Evolutionary conservation across 2,888 invertebrate species (phyloP), one percentile per base, ranked within the genome.

Genomic region (Neoaliturus tenellus): DNA sequence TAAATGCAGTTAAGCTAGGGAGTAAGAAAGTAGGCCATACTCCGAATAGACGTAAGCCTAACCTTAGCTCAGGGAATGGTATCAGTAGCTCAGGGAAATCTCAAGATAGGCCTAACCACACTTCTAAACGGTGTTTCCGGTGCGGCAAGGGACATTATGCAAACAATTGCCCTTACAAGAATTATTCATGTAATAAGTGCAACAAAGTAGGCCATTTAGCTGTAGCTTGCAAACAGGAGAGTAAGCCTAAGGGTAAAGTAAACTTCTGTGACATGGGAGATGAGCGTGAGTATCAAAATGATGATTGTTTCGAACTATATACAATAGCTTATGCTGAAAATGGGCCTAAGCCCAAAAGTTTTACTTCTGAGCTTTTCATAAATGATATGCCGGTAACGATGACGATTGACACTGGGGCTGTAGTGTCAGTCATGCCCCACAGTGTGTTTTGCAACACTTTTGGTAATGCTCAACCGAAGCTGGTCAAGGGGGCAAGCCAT

Each of bases 391-490:
- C 67, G 5, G 67, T 67, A 31, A 31, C 17, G 6, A 31, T 67
- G 35, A 67, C 67, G 1, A 67, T 67, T 2, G 67, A 67, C 67
- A 67, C 67, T 10, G 67, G 67, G 4, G 67, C 67, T 6, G 67
- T 67, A 5, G 67, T 67, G 33, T 67, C 67, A n/a, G 67, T 67
- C 35, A 67, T 67, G 67, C 33, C 67, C n/a, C 17, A 31, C 1
- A n/a, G 33, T 33, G 33, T 67, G 5, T 67, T 67, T 67, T 67
- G 2, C n/a, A 31, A 4, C 0, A 28, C 5, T 31, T 67, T 67
- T 5, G 35, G 31, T 8, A 31, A 67, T 4, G 4, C 67, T 14
- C 28, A 33, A 67, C 67, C 67, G 17, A 31, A 31, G 31, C 17
- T 67, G 31, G 33, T 33, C 6, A 17, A 67, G n/a, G n/a, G n/a